Base-by-base conservation (phyloP, 53 echinoderm and acorn worm genomes). In the Antedon mediterranea region DNA sequence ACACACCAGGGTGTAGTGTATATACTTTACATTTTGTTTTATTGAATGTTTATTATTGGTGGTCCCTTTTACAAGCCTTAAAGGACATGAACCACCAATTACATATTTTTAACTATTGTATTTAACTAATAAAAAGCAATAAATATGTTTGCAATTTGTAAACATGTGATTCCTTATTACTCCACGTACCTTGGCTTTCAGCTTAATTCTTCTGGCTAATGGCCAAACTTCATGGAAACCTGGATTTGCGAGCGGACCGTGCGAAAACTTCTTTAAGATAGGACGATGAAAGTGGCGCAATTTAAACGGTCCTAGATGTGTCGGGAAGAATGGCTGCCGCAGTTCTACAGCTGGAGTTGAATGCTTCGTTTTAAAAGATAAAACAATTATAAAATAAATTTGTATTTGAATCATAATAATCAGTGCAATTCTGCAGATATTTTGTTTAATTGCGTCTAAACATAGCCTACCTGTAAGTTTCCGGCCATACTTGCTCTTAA, bases 121-220 rank as follows among this genome's bases (percentile, higher is more conserved):
- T n/a, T n/a, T n/a, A n/a, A n/a, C n/a, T n/a, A n/a, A n/a, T n/a
- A n/a, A n/a, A n/a, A n/a, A n/a, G n/a, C n/a, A n/a, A n/a, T n/a
- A n/a, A n/a, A n/a, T n/a, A n/a, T n/a, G n/a, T n/a, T n/a, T n/a
- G n/a, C n/a, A n/a, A n/a, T n/a, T n/a, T n/a, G n/a, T n/a, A n/a
- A n/a, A n/a, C n/a, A n/a, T n/a, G n/a, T n/a, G n/a, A n/a, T n/a
- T n/a, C n/a, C n/a, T n/a, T n/a, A n/a, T n/a, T n/a, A n/a, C n/a
- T n/a, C n/a, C n/a, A n/a, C n/a, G n/a, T n/a, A 97, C 97, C 92
- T 90, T 97, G 30, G 97, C 97, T 76, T 97, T 97, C 29, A 84
- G 80, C 41, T 92, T 97, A 75, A 97, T 92, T 26, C 89, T 78
- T 78, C 90, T 89, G 0, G 89, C 82, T 23, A 97, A 83, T 3